A percentile compares a stretch with the other conserved stretches of the same genome.
Evolutionary conservation across 2,113 vertebrate genomes (phyloP).

Genomic region (Australoheros scitulus): DNA sequence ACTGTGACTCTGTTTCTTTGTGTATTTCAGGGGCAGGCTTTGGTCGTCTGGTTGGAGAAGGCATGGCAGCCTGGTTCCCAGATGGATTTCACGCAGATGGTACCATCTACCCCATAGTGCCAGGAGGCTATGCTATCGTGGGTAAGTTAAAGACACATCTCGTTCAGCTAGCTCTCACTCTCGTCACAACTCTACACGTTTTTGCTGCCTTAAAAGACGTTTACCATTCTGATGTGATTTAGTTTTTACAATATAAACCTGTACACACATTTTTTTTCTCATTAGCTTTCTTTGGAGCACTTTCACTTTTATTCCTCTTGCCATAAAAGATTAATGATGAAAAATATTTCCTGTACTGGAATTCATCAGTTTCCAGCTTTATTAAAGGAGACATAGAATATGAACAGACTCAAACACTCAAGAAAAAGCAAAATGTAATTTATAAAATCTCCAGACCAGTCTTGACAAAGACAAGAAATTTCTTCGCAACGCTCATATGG

Average conservation of each 20-base stretch:
- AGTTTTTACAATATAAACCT: neutral
- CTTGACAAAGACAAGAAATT: neutral
- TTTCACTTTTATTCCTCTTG: neutral
- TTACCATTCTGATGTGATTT: neutral
- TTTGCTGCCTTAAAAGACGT: neutral
- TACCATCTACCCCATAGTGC: constrained; percentile 94
- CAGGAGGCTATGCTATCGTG: constrained; percentile 96
- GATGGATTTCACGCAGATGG: constrained; percentile 93
- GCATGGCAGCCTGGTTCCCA: constrained; percentile 99
- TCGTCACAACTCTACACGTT: neutral
- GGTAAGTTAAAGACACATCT: constrained; percentile 80
- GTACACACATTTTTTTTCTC: neutral
- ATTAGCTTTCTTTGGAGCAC: neutral
- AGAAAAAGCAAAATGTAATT: constrained; percentile 1
- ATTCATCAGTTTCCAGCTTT: neutral
- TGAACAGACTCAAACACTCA: neutral
- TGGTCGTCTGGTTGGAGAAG: constrained; percentile 94
- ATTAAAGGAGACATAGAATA: neutral
- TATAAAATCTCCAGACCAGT: neutral
- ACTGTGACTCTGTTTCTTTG: neutral
- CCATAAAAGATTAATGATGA: neutral
- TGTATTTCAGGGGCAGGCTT: constrained; percentile 90
- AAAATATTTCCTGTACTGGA: neutral
- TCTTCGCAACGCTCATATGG: neutral
- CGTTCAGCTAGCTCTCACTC: neutral